Percentiles rank a stretch among this genome's conserved stretches.
Evolutionary conservation across 2,113 vertebrate genomes (phyloP).

Genomic region (Physeter macrocephalus): DNA sequence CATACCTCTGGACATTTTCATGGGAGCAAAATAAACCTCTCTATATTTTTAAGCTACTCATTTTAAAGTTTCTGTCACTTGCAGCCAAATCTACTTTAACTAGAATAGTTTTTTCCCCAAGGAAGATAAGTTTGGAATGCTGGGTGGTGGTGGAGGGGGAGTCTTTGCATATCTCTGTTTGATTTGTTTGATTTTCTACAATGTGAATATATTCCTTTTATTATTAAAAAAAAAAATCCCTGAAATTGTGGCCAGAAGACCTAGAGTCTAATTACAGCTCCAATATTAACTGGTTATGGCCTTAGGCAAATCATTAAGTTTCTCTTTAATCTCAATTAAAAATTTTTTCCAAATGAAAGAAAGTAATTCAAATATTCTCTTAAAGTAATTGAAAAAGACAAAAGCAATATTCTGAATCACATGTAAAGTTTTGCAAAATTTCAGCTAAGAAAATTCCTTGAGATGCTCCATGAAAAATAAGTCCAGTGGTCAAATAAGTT

Average conservation of each 20-base stretch:
- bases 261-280: not conserved
- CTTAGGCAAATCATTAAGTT: not conserved
- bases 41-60: not conserved
- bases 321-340: not conserved
- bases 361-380: not conserved
- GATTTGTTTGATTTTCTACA: not conserved
- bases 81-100: not conserved
- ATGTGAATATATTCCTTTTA: not conserved
- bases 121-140: not conserved
- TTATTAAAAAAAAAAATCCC: not conserved
- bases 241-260: not conserved
- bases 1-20: not conserved
- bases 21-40: not conserved
- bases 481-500: not conserved
- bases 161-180: not conserved
- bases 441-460: not conserved
- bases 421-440: not conserved
- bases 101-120: not conserved
- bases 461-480: not conserved
- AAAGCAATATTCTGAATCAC: not conserved
- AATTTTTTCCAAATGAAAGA: not conserved
- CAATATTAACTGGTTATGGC: not conserved
- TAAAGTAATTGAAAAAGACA: not conserved
- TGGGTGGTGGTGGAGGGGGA: not conserved
- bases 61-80: not conserved